These are phyloP conservation scores for Phalloptychus januarius DNA, from an alignment of 2,797 vertebrate genomes.

Conservation along the genomic window DNA sequence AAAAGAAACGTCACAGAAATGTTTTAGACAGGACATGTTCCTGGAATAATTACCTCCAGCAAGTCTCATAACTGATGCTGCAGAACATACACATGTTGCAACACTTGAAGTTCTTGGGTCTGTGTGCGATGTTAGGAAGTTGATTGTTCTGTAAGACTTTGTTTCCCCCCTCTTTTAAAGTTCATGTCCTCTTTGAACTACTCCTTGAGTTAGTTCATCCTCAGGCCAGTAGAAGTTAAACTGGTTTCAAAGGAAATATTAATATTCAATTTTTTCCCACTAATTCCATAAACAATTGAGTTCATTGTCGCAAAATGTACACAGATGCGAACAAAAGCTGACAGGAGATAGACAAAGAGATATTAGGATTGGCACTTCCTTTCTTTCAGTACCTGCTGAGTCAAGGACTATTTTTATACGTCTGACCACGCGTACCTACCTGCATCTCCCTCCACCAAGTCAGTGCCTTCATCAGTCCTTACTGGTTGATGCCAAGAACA, in stretches of 20 bases:
- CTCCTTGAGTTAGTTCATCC: neutral
- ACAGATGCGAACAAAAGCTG: neutral
- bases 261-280: no score
- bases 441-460: neutral
- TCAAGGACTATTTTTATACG: conserved; percentile 48
- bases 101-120: neutral
- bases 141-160: neutral
- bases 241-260: neutral
- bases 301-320: neutral
- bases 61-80: neutral
- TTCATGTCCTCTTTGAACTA: neutral
- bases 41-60: neutral
- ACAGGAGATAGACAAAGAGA: neutral
- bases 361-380: neutral
- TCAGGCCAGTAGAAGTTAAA: neutral
- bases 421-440: neutral
- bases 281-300: no score
- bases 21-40: conserved; percentile 14
- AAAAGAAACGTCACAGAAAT: neutral
- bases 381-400: neutral
- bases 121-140: neutral
- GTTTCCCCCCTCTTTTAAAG: neutral
- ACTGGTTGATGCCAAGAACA: neutral
- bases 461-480: neutral
- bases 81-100: neutral